These are phyloP conservation scores for Molorchus minor DNA, from an alignment of 2,888 invertebrate species.

Conservation along the genomic window DNA sequence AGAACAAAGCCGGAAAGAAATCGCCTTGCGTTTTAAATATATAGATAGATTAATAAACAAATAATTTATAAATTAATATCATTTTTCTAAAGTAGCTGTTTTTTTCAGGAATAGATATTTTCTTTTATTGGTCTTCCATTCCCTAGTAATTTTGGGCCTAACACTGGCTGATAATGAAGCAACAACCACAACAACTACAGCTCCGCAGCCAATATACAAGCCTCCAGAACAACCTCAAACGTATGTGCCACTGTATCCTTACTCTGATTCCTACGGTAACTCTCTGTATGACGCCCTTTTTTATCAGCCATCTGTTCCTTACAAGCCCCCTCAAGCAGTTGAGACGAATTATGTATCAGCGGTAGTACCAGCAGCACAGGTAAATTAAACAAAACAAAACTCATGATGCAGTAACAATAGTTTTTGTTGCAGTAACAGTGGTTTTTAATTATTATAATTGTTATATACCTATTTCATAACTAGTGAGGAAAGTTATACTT, in stretches of 20 bases:
- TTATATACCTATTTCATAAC: no score
- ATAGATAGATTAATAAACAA: no score
- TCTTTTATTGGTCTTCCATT: not conserved
- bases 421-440: no score
- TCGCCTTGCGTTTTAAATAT: no score
- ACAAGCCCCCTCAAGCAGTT: not conserved
- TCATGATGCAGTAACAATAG: no score
- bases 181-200: not conserved
- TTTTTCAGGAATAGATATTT: conserved; percentile 5
- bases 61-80: no score
- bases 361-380: conserved; percentile 36
- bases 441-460: no score
- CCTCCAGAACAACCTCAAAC: not conserved
- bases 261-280: conserved; percentile 3
- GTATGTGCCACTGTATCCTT: conserved; percentile 10
- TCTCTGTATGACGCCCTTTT: conserved; percentile 8
- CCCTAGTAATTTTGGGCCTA: not conserved
- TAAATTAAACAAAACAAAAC: conserved; percentile 30
- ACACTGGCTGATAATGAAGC: not conserved
- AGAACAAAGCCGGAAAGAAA: no score
- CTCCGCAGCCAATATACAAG: conserved; percentile 13
- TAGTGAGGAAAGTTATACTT: no score
- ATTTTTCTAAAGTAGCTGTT: no score
- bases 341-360: conserved; percentile 29
- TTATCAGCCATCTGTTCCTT: not conserved